Evolutionary conservation across 2,888 invertebrate species (phyloP), one percentile per base, ranked within the genome.

Genomic region (Tortricodes alternella): DNA sequence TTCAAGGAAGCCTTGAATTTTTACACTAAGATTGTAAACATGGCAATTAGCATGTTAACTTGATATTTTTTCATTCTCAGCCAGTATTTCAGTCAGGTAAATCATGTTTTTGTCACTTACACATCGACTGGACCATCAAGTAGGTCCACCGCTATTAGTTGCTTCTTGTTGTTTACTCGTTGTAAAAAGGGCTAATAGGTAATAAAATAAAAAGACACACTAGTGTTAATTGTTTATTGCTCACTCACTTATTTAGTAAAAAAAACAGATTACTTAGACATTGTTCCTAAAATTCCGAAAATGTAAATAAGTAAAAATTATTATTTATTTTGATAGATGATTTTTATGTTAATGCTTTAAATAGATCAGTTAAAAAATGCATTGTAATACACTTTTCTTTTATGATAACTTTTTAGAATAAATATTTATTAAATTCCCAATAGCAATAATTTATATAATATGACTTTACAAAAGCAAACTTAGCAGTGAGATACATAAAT

Each of bases 231-330:
- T n/a, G 15, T 24, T 41, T n/a, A 24, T 11, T n/a, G 21, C 46
- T 53, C 39, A 46, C 24, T 44, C 4, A 9, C n/a, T 9, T 19
- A 15, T 16, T 9, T 15, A 19, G 19, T 24, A 19, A 32, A 34
- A 15, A 35, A 11, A 11, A 29, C 13, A 27, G 15, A 18, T 15
- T 2, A 27, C 21, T 13, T 39, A 23, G 15, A 39, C 7, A 37
- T 43, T 49, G 41, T 34, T 43, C 19, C 48, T 34, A 56, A 35
- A 49, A 43, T 5, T 49, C 48, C 43, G 43, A 49, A 56, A 49
- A 44, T 23, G 32, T 7, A 56, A 56, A 49, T 27, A 9, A 0
- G 1, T 24, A 1, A 34, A 34, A 3, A 15, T 15, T 34, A 34
- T 13, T 15, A 15, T 13, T 38, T 1, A 18, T 2, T 37, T 16